A percentile compares a stretch with the other conserved stretches of the same genome.
These are phyloP conservation scores for Blomia tropicalis DNA, from an alignment of 2,888 invertebrate species.

Conservation along the genomic window DNA sequence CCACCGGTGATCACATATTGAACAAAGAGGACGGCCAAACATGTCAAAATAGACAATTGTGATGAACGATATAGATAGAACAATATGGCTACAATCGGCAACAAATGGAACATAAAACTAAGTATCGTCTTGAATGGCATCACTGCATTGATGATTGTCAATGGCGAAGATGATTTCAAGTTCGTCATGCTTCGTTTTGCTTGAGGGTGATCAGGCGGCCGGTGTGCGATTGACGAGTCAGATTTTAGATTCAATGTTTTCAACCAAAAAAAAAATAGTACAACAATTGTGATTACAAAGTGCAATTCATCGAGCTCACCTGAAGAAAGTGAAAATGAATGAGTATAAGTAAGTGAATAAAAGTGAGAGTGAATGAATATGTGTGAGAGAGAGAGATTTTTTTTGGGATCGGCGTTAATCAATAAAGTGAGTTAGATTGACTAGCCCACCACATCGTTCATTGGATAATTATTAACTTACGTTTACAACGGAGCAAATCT, in stretches of 20 bases:
- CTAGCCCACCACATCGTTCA: too few species aligned
- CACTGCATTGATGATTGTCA: neutral
- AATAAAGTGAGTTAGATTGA: too few species aligned
- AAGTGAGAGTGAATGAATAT: too few species aligned
- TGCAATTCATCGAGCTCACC: neutral
- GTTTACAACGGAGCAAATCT: too few species aligned
- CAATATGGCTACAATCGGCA: slow-evolving; percentile 15
- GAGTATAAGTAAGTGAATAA: too few species aligned
- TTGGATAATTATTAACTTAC: too few species aligned
- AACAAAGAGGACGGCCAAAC: neutral
- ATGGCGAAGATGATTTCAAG: neutral
- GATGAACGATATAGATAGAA: slow-evolving; percentile 5
- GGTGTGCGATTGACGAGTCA: neutral
- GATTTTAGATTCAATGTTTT: neutral
- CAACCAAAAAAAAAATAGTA: neutral
- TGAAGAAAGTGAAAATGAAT: too few species aligned
- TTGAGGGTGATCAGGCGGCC: neutral
- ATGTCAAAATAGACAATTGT: slow-evolving; percentile 4
- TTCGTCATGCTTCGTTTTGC: neutral
- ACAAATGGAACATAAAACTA: neutral
- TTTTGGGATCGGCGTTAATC: too few species aligned
- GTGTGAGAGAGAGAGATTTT: too few species aligned
- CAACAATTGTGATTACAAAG: neutral
- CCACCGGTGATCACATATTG: slow-evolving; percentile 21
- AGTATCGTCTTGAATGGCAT: neutral